phyloP scores from a whole-genome alignment of 2,113 vertebrate species.

The Ophiodon elongatus region DNA sequence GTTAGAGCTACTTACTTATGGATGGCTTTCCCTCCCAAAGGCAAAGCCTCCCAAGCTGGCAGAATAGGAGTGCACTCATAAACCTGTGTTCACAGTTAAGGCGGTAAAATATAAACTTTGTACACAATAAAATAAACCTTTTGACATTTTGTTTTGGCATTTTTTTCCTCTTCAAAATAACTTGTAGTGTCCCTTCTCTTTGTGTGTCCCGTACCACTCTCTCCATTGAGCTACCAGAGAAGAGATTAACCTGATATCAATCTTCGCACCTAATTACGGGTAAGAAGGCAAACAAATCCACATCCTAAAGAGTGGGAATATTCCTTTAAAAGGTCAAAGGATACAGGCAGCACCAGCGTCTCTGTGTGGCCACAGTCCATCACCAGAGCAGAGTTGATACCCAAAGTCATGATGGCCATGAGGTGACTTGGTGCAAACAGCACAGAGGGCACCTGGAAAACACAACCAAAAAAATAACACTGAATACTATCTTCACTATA shows the following conservation, averaged over 20 bases:
- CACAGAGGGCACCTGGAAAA: slow-evolving; percentile 93
- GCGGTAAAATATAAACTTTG: background rate
- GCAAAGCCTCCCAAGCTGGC: slow-evolving; percentile 95
- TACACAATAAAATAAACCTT: background rate
- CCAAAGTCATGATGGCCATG: slow-evolving; percentile 95
- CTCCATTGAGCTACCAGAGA: background rate
- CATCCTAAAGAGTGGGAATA: background rate
- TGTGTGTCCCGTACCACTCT: background rate
- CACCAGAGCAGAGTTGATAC: slow-evolving; percentile 96
- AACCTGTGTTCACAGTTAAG: slow-evolving; percentile 85
- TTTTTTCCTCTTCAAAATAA: background rate
- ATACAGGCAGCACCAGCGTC: slow-evolving; percentile 96
- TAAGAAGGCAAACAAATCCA: background rate
- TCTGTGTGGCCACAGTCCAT: slow-evolving; percentile 97
- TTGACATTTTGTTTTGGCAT: too few relatives aligned
- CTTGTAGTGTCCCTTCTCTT: background rate
- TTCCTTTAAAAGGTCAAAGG: slow-evolving; percentile 68
- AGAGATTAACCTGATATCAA: background rate
- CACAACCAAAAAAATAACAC: background rate
- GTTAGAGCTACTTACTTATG: slow-evolving; percentile 89
- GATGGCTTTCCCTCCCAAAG: slow-evolving; percentile 94
- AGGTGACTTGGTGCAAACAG: slow-evolving; percentile 97
- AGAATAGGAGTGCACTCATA: slow-evolving; percentile 96
- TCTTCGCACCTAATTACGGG: background rate
- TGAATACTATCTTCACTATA: background rate